A percentile compares a stretch with the other conserved stretches of the same genome.
phyloP scores from a whole-genome alignment of 2,797 vertebrate genomes.

The Sciurus vulgaris region DNA sequence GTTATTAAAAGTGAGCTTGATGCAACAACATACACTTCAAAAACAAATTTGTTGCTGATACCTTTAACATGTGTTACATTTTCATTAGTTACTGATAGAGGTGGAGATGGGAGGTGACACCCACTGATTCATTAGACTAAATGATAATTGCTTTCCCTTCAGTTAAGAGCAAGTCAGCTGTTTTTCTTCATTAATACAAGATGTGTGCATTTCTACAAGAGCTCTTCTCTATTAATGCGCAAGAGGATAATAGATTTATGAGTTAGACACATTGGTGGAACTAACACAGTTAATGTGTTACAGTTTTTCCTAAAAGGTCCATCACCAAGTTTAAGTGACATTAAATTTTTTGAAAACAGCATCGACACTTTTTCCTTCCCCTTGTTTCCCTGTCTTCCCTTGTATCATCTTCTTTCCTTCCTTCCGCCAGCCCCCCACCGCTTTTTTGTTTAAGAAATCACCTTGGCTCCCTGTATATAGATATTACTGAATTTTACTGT shows the following conservation, averaged over 20 bases:
- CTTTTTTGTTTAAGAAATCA: neutral
- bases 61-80: slow-evolving; percentile 61
- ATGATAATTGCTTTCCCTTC: slow-evolving; percentile 71
- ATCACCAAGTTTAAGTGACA: neutral
- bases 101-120: neutral
- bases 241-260: neutral
- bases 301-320: neutral
- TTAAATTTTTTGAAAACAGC: neutral
- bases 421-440: neutral
- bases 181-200: slow-evolving; percentile 66
- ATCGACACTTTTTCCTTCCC: neutral
- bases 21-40: slow-evolving; percentile 37
- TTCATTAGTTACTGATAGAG: slow-evolving; percentile 64
- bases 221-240: neutral
- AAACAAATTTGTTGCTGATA: slow-evolving; percentile 64
- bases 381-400: rapidly evolving
- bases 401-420: neutral
- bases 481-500: neutral
- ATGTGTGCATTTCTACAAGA: neutral
- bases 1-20: slow-evolving; percentile 71
- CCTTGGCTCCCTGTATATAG: neutral
- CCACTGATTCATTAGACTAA: neutral
- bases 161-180: neutral
- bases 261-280: neutral
- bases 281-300: neutral